Conservation (phyloP, 2,797 vertebrate genomes). For the Falco rusticolus region DNA sequence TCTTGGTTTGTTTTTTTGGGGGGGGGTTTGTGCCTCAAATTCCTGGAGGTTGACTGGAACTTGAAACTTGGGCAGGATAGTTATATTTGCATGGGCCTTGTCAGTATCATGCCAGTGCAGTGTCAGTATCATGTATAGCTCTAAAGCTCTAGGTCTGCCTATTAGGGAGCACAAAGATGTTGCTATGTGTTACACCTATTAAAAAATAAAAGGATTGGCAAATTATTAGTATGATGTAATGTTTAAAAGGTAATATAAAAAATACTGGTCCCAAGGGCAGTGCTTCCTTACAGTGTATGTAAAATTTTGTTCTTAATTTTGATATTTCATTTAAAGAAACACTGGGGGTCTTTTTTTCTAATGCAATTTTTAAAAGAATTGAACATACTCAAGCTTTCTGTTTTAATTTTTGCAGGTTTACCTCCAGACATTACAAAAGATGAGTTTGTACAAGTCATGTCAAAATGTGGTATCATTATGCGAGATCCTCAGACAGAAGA, state of each 20-base stretch:
- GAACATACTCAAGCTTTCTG: neutral
- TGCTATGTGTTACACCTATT: neutral
- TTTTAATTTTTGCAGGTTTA: conserved; percentile 81
- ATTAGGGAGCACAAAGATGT: neutral
- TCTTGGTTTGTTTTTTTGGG: neutral
- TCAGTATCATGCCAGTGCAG: neutral
- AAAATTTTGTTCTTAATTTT: neutral
- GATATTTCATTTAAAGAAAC: neutral
- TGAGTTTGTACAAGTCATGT: conserved; percentile 93
- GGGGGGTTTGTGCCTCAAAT: neutral
- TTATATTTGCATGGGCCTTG: neutral
- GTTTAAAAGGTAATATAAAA: neutral
- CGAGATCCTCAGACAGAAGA: conserved; percentile 91
- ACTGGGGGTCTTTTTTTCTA: neutral
- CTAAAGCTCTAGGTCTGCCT: neutral
- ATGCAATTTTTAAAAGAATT: neutral
- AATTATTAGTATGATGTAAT: neutral
- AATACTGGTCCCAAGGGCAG: neutral
- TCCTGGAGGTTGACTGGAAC: neutral
- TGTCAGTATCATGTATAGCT: neutral
- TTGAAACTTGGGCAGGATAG: neutral
- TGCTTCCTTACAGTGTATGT: neutral
- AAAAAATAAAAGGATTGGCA: neutral
- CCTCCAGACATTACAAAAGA: conserved; percentile 92
- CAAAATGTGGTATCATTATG: conserved; percentile 96